phyloP scores from a whole-genome alignment of 2,113 vertebrate genomes.

The Phycodurus eques region DNA sequence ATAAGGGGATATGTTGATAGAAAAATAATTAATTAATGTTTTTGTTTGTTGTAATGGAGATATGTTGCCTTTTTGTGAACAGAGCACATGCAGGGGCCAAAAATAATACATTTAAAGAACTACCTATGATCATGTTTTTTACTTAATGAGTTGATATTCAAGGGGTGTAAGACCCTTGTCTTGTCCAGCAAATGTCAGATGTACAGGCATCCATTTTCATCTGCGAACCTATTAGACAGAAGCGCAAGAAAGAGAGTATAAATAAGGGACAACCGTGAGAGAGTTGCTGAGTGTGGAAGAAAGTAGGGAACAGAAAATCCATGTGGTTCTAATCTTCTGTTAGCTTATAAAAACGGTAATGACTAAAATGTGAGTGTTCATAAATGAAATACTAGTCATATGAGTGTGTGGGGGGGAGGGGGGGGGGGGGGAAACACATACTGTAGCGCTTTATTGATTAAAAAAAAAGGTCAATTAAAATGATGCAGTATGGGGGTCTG shows the following conservation, averaged over 20 bases:
- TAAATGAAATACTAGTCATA: slow-evolving; percentile 25
- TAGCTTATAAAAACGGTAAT: slow-evolving; percentile 61
- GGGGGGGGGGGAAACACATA: slow-evolving; percentile 12
- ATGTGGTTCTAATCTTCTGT: slow-evolving; percentile 65
- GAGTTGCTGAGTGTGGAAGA: slow-evolving; percentile 40
- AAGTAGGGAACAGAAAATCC: slow-evolving; percentile 54
- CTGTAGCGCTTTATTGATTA: not conserved
- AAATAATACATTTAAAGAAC: not conserved
- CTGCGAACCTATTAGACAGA: not conserved
- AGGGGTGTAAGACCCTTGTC: not conserved
- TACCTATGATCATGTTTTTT: not conserved
- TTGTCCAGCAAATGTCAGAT: not conserved
- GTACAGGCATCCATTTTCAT: not conserved
- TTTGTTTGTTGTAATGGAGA: not conserved
- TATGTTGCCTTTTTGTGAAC: not conserved
- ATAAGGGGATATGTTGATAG: no score
- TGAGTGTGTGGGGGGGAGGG: not conserved
- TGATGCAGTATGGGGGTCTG: slow-evolving; percentile 35
- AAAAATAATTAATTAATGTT: no score
- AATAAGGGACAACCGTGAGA: slow-evolving; percentile 1
- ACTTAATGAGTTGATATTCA: not conserved
- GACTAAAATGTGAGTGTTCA: slow-evolving; percentile 32
- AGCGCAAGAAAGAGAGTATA: not conserved
- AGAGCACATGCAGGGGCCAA: not conserved
- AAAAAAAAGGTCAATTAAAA: not conserved